Evolutionary conservation across 2,888 invertebrate species (phyloP).

Genomic region (Aporophyla nigra): DNA sequence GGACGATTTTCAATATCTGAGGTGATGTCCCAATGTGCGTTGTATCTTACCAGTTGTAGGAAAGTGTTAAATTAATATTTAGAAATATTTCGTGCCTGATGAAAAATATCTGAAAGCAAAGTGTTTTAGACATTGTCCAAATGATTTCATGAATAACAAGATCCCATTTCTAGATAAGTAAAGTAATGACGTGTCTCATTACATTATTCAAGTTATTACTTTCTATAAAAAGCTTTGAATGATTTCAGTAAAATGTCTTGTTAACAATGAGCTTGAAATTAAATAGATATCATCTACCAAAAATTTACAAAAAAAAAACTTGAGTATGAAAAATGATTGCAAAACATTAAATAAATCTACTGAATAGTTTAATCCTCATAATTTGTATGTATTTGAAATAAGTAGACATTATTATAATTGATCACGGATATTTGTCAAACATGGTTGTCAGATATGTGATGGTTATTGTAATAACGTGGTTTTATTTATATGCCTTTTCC

Average conservation of each 20-base stretch:
- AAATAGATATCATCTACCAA: conserved; percentile 17
- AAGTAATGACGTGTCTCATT: conserved; percentile 24
- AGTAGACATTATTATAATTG: conserved; percentile 45
- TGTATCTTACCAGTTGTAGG: neutral
- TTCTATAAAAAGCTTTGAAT: conserved; percentile 18
- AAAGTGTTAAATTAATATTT: neutral
- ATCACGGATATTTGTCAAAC: conserved; percentile 35
- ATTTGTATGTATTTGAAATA: conserved; percentile 40
- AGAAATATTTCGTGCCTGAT: neutral
- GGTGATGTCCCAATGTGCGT: neutral
- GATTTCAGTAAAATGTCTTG: conserved; percentile 20
- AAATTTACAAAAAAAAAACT: neutral
- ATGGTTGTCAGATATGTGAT: conserved; percentile 29
- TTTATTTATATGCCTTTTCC: conserved; percentile 13
- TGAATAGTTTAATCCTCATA: conserved; percentile 6
- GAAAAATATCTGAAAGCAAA: neutral
- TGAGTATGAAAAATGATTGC: neutral
- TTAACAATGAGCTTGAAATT: conserved; percentile 24
- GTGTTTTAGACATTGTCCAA: conserved; percentile 14
- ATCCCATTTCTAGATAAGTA: conserved; percentile 31
- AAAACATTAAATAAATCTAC: conserved; percentile 17
- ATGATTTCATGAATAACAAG: conserved; percentile 15
- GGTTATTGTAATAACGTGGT: conserved; percentile 4
- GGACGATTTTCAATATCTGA: neutral
- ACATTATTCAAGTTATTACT: conserved; percentile 39